Evolutionary conservation across 2,888 invertebrate genomes (phyloP).

Genomic region (Rotaria macrura): DNA sequence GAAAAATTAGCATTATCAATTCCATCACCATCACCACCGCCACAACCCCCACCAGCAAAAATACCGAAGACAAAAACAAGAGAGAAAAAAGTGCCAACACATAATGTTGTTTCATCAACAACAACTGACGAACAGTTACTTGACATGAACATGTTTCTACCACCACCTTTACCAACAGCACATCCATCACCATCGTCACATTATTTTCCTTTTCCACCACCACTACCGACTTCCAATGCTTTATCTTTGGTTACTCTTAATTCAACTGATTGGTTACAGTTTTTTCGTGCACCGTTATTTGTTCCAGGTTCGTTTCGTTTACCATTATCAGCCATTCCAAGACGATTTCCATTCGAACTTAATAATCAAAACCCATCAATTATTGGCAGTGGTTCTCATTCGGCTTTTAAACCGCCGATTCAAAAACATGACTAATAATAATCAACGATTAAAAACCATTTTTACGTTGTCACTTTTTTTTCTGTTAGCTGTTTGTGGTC

Average conservation of each 20-base stretch:
- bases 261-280: background rate
- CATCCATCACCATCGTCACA: background rate
- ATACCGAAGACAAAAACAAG: background rate
- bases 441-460: background rate
- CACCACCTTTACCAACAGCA: background rate
- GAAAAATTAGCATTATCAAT: background rate
- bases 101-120: background rate
- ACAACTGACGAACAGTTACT: background rate
- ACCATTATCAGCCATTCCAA: background rate
- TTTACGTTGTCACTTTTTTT: background rate
- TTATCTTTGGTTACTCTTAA: background rate
- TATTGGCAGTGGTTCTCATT: background rate
- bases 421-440: background rate
- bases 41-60: background rate
- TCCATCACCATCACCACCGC: background rate
- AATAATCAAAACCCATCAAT: background rate
- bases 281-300: constrained; percentile 11
- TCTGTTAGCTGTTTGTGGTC: background rate
- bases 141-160: background rate
- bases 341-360: constrained; percentile 1
- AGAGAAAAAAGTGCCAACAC: background rate
- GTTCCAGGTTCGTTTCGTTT: background rate
- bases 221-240: background rate
- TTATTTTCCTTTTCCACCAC: background rate
- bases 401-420: background rate